Evolutionary conservation across 2,797 vertebrate species (phyloP), one percentile per base, ranked within the genome.

Genomic region (Hydrolagus colliei): DNA sequence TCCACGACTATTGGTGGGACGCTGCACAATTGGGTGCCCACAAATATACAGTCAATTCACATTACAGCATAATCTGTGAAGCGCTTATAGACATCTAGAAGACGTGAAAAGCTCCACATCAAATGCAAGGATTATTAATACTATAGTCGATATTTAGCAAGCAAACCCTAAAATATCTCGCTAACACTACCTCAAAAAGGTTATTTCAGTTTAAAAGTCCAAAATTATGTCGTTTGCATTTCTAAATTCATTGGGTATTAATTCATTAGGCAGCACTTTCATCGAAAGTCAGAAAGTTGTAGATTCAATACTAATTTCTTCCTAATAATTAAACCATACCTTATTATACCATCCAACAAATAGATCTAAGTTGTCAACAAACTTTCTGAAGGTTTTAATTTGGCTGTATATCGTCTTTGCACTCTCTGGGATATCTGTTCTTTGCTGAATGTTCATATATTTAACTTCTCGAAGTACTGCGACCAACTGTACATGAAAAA

Each of bases 291-390:
- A 52, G 41, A 52, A 27, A 52, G 41, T 52, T 52, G 41, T 52
- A 52, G 41, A 52, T 52, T 52, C 6, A 6, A 52, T 52, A 52
- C 41, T 6, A 52, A 52, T 52, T 52, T 52, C 41, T 52, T 52
- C 41, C 6, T 52, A 52, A 52, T 52, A 52, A 52, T 3, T 59
- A n/a, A 14, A 84, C 87, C 90, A 35, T 89, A 91, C 95, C 93
- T 95, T 89, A 0, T 95, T 95, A 89, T 95, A 96, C 93, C 94
- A 95, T 86, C 92, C 89, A 0, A 91, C 92, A 0, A 95, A 91
- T 76, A 94, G 93, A 1, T 93, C 90, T 88, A 95, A 14, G 88
- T 90, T 94, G 89, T 92, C 93, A 88, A 93, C 92, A 22, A 93
- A 91, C 73, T 87, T 93, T 20, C 90, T 90, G 87, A 94, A 94